These are phyloP conservation scores for Myotis brandtii DNA, from an alignment of 2,113 vertebrate genomes.

Conservation along the genomic window DNA sequence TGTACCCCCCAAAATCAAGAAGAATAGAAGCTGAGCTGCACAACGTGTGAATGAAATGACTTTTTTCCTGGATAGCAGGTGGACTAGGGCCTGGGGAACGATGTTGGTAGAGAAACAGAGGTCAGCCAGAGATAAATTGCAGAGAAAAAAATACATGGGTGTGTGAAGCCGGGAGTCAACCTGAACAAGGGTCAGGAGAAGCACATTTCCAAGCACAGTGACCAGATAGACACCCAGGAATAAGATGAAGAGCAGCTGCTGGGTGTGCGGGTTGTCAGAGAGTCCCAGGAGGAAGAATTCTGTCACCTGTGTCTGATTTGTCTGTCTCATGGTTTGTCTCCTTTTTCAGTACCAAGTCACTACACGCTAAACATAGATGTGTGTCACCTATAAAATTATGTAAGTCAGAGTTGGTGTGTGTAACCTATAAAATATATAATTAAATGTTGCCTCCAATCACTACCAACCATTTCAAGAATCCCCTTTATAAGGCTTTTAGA, in stretches of 20 bases:
- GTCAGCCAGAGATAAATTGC: slow-evolving; percentile 74
- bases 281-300: slow-evolving; percentile 77
- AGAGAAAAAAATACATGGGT: slow-evolving; percentile 80
- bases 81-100: slow-evolving; percentile 73
- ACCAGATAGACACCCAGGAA: slow-evolving; percentile 74
- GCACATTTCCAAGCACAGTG: slow-evolving; percentile 76
- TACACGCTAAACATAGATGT: neutral
- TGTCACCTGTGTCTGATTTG: slow-evolving; percentile 61
- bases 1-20: slow-evolving; percentile 71
- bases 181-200: slow-evolving; percentile 70
- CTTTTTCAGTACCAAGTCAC: neutral
- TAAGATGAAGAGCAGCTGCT: slow-evolving; percentile 64
- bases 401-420: neutral
- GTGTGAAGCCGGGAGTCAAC: slow-evolving; percentile 66
- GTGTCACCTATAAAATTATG: neutral
- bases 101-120: slow-evolving; percentile 78
- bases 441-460: neutral
- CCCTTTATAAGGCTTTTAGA: neutral
- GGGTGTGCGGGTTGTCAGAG: slow-evolving; percentile 50
- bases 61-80: slow-evolving; percentile 69
- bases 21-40: slow-evolving; percentile 67
- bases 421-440: neutral
- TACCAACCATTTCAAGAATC: neutral
- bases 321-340: slow-evolving; percentile 54
- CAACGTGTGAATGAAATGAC: slow-evolving; percentile 71